Base-by-base conservation (phyloP, 1,140 invertebrate genomes). In the Drosophila mauritiana region DNA sequence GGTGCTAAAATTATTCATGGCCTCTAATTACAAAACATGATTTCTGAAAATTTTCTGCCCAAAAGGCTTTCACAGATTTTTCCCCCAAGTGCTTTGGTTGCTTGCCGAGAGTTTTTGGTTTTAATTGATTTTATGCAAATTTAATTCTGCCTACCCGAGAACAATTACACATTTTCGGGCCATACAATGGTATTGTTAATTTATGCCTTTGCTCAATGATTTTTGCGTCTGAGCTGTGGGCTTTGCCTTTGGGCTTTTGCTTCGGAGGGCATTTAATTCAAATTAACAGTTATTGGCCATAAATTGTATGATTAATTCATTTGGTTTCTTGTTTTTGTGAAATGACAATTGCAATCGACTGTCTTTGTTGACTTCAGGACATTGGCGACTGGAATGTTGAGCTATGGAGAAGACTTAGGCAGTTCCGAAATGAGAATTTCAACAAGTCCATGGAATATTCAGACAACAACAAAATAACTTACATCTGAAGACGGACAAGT, bases 101-200 rank as follows among this genome's bases (percentile, higher is more conserved):
- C 55, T 64, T 42, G 45, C 27, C 46, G 61, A 61, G 48, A 68
- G 31, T 70, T 58, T 54, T 43, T 42, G 61, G 57, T 76, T 84
- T 84, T 88, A 88, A 88, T 88, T 88, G 84, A 88, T 84, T 88
- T 88, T 88, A 88, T 88, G 84, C 88, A 88, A 88, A 88, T 88
- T 74, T 63, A 77, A 80, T 89, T 70, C 49, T 17, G 46, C 42
- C 56, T 49, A 51, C 48, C 57, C 52, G 12, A 69, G 51, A 70
- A 52, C 54, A 53, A 78, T 70, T 61, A 59, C 65, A 65, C 63
- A 61, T 63, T 81, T 43, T 46, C 55, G 62, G 43, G 8, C 43
- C 37, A 36, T 43, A 56, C 52, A 34, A 48, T 49, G 37, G 55
- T 58, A 67, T 77, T 79, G 86, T 88, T 88, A 86, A 86, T 83